Evolutionary conservation across 2,888 invertebrate genomes (phyloP), one percentile per base, ranked within the genome.

Genomic region (Parnassius orleans): DNA sequence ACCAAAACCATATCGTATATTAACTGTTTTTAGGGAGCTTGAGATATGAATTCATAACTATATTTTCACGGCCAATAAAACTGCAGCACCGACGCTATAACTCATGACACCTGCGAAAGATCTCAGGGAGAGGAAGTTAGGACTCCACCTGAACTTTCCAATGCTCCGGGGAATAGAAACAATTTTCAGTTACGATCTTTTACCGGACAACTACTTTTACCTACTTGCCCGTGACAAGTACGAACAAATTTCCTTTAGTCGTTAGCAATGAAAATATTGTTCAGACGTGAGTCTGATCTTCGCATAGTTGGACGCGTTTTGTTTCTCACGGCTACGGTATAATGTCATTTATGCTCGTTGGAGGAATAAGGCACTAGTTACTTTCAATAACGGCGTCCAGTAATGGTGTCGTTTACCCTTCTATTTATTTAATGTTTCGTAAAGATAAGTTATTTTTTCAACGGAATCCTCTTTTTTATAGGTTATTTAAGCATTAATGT

Each of bases 221-320:
- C 64, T 66, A 66, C 65, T 69, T 72, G 68, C 66, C 65, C 70
- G 70, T 73, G 79, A 77, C 81, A 78, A 77, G 75, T 72, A 75
- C 66, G 75, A 77, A 78, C 78, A 77, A 81, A 81, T 80, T 81
- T 78, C 77, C 73, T 74, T 70, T 73, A 69, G 78, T 78, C 81
- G 81, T 84, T 83, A 81, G 73, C 76, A 76, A 81, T 80, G 78
- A 81, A 86, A 83, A 86, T 87, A 88, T 87, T 73, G 84, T 75
- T 55, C 72, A 68, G 66, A 87, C 86, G 87, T 87, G 87, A 76
- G 58, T 53, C 47, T 53, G 60, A 60, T 55, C 51, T 52, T 57
- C 44, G 53, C 53, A 47, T 53, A 60, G 53, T 61, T 58, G 58
- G 19, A 61, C 52, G 44, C 55, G 61, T 62, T 62, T 53, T 62